Conservation (phyloP, 1,140 invertebrate species). For the Drosophila oshimai region DNA sequence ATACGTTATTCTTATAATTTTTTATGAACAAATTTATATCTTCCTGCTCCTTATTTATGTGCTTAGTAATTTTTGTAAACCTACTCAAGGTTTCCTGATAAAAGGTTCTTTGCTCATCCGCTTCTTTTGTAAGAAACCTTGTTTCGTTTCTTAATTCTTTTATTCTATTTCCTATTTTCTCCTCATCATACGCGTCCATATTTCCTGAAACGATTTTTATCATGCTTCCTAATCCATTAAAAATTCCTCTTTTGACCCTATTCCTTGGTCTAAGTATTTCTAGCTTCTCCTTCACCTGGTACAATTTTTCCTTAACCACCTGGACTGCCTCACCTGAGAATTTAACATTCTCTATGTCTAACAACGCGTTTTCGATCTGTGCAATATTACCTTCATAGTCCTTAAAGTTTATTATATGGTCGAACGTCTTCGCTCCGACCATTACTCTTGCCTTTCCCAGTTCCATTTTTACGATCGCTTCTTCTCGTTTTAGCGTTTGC, state of each 20-base stretch:
- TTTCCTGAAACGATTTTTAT: conserved; percentile 9
- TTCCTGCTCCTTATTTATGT: conserved; percentile 1
- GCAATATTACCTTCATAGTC: neutral
- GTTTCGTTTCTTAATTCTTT: neutral
- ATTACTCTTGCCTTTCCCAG: neutral
- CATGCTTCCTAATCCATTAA: neutral
- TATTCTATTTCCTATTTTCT: neutral
- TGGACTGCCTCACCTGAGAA: neutral
- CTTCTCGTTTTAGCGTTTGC: neutral
- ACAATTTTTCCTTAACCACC: neutral
- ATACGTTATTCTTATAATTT: conserved; percentile 1
- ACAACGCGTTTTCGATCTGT: neutral
- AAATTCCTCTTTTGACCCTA: neutral
- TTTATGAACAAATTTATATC: conserved; percentile 1
- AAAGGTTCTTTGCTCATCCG: neutral
- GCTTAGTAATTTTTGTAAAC: conserved; percentile 5
- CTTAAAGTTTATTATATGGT: neutral
- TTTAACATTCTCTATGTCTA: neutral
- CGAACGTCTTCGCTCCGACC: neutral
- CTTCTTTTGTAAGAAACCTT: neutral
- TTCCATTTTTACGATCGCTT: neutral
- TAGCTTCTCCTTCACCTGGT: neutral
- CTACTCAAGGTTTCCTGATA: neutral
- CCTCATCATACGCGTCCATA: neutral
- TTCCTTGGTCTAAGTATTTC: neutral